Base-by-base conservation (phyloP, 2,113 vertebrate genomes). In the Plecotus auritus region DNA sequence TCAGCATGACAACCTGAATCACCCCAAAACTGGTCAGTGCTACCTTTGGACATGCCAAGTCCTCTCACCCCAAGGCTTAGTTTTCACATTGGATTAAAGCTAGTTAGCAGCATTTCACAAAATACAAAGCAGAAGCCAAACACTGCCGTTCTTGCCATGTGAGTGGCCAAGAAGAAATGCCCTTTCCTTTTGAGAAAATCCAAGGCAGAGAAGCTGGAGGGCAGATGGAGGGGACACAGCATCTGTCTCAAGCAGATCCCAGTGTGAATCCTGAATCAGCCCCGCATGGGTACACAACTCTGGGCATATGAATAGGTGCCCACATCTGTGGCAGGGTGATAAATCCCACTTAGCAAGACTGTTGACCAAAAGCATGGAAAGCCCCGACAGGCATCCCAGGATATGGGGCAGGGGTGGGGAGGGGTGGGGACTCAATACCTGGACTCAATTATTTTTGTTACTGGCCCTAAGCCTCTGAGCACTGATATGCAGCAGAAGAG, bases 61-160 rank as follows among this genome's bases (percentile, higher is more conserved):
- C 35, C 28, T 64, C 35, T 37, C n/a, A 26, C 20, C 20, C 2
- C 6, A 73, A 64, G 26, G 91, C n/a, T 78, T 80, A 42, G 26
- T 80, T 92, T 88, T 93, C 51, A 42, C 18, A 2, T 64, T 54
- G 54, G n/a, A 67, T 81, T 77, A 32, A 94, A 91, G 81, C 76
- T 45, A 54, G 86, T 72, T 81, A 84, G 26, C 28, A 66, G 17
- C 9, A 54, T 30, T 91, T 32, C 9, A 72, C 40, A 91, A 11
- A 40, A 42, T 28, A 23, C 49, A n/a, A 59, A 73, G 28, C 40
- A 92, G 54, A 87, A 67, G 54, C 42, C 56, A 47, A 96, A 92
- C 20, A 35, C 45, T 20, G 7, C 30, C 45, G 1, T 66, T 49
- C 30, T 90, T 70, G 40, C 13, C 7, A 18, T 11, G 12, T 4